Evolutionary conservation across 1,140 invertebrate genomes (phyloP).

Genomic region (Drosophila sulfurigaster): DNA sequence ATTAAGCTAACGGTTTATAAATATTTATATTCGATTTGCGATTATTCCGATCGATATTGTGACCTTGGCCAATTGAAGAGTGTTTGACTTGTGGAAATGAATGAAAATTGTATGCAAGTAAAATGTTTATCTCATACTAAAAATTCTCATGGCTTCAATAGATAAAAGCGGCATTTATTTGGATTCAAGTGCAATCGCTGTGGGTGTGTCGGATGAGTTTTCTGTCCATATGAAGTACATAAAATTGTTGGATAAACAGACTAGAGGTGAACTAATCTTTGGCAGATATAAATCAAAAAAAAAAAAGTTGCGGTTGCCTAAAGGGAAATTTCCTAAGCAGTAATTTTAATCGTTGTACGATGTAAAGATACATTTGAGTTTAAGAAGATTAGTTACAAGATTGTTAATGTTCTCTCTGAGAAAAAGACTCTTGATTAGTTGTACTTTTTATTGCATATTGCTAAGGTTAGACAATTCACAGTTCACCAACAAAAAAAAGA

Average conservation of each 20-base stretch:
- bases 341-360: too few relatives aligned
- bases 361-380: too few relatives aligned
- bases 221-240: background rate
- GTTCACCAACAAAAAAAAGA: background rate
- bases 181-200: background rate
- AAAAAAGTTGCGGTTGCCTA: background rate
- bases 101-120: conserved; percentile 27
- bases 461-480: conserved; percentile 11
- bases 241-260: background rate
- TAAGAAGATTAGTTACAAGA: too few relatives aligned
- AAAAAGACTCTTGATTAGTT: background rate
- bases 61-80: conserved; percentile 51
- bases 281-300: background rate
- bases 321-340: too few relatives aligned
- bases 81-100: conserved; percentile 44
- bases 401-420: conserved; percentile 1
- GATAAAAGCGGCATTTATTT: conserved; percentile 5
- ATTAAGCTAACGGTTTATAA: conserved; percentile 55
- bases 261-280: background rate
- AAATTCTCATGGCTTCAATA: conserved; percentile 9
- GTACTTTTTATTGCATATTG: conserved; percentile 14
- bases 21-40: conserved; percentile 55
- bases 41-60: conserved; percentile 28
- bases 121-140: conserved; percentile 31
- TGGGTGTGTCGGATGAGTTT: conserved; percentile 23